Base-by-base conservation (phyloP, 2,888 invertebrate species). In the Rhamphomyia laevipes region DNA sequence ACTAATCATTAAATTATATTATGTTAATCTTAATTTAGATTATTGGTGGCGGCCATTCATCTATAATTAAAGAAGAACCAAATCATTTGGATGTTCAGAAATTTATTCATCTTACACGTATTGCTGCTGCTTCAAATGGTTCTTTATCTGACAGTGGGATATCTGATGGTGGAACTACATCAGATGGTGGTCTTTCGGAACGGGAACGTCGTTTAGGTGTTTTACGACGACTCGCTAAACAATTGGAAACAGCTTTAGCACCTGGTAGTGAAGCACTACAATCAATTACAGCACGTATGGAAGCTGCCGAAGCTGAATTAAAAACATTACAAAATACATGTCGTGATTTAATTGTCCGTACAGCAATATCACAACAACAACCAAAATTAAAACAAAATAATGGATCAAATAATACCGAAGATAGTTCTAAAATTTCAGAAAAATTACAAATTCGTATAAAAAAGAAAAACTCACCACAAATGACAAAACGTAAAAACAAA, bases 111-210 rank as follows among this genome's bases (percentile, higher is more conserved):
- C 68, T 68, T 48, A 63, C 68, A 51, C 68, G 68, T 57, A 27
- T 27, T 27, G 66, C 67, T 47, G 67, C 68, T 13, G 66, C 70
- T 45, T 70, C 70, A 9, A 71, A 68, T 58, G 80, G 81, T 31
- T 83, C 82, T 1, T 72, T 81, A 47, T 84, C 83, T 2, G 84
- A 84, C 66, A 82, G 82, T 53, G 84, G 84, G 45, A 82, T 84
- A 56, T 83, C 83, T 11, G 84, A 84, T 63, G 82, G 83, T 57
- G 84, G 84, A 58, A 78, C 82, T 59, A 83, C 83, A 49, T 83
- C 77, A 11, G 79, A 84, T 59, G 82, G 82, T 54, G 84, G 84
- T 48, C 52, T 71, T 4, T 71, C 71, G 3, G 83, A 83, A 63
- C 73, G 84, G 30, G 83, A 84, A 63, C 74, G 80, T 41, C 74